Conservation (phyloP, 2,797 vertebrate species). For the Myripristis murdjan region DNA sequence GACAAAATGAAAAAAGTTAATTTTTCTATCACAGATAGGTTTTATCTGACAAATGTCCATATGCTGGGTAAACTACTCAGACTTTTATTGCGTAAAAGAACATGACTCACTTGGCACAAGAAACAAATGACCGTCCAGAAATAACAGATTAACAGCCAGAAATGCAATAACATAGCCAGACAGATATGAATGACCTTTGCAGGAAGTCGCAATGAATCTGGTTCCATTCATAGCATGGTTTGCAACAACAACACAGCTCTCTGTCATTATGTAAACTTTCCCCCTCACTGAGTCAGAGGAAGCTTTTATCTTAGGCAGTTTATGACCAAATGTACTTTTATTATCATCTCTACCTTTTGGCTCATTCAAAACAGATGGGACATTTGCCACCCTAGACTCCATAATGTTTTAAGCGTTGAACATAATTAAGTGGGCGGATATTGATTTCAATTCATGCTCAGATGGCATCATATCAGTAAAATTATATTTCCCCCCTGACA, state of each 20-base stretch:
- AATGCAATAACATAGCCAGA: constrained; percentile 25
- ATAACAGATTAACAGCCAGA: constrained; percentile 18
- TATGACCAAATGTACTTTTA: constrained; percentile 45
- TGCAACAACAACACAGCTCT: constrained; percentile 1
- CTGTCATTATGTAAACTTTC: constrained; percentile 36
- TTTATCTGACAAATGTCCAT: neutral
- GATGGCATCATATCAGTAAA: too few relatives aligned
- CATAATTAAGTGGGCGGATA: neutral
- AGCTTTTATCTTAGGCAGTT: constrained; percentile 42
- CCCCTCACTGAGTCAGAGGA: constrained; percentile 44
- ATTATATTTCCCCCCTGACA: too few relatives aligned
- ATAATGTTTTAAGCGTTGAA: constrained; percentile 7
- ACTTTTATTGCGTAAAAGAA: neutral
- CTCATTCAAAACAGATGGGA: constrained; percentile 5
- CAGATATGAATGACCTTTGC: constrained; percentile 19
- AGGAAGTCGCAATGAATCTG: constrained; percentile 33
- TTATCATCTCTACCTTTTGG: constrained; percentile 21
- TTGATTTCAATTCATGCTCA: constrained; percentile 8
- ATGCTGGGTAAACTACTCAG: neutral
- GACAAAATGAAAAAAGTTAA: neutral
- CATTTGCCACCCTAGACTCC: constrained; percentile 8
- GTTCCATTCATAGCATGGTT: neutral
- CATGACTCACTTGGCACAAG: constrained; percentile 18
- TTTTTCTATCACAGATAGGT: constrained; percentile 13
- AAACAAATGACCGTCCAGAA: neutral